Evolutionary conservation across 2,797 vertebrate species (phyloP).

Genomic region (Poeciliopsis gracilis): DNA sequence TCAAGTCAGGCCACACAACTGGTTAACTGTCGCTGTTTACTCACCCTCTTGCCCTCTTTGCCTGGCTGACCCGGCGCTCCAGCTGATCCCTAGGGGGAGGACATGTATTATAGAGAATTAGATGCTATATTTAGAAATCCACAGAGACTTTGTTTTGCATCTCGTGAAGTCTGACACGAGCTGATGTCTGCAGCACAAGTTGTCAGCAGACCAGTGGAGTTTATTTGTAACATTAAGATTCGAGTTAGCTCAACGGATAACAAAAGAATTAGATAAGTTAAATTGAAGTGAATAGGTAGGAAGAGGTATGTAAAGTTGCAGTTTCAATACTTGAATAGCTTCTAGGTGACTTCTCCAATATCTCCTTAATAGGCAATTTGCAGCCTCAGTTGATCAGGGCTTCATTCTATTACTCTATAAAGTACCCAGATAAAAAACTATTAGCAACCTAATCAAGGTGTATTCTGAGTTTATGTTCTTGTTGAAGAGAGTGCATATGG

Average conservation of each 20-base stretch:
- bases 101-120: conserved; percentile 47
- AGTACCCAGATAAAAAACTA: conserved; percentile 61
- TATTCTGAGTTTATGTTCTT: conserved; percentile 40
- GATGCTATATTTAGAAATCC: conserved; percentile 18
- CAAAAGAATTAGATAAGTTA: conserved; percentile 23
- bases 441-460: conserved; percentile 64
- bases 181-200: conserved; percentile 57
- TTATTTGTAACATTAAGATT: conserved; percentile 36
- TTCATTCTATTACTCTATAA: conserved; percentile 57
- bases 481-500: conserved; percentile 33
- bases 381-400: conserved; percentile 57
- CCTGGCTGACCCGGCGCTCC: conserved; percentile 87
- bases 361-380: conserved; percentile 64
- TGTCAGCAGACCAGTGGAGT: conserved; percentile 37
- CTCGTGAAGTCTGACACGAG: conserved; percentile 39
- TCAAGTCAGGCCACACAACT: conserved; percentile 61
- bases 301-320: conserved; percentile 23
- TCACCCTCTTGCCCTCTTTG: conserved; percentile 98
- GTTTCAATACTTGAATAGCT: conserved; percentile 41
- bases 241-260: not conserved
- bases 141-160: conserved; percentile 19
- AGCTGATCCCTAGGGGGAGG: conserved; percentile 79
- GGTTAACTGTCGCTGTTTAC: conserved; percentile 77
- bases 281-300: conserved; percentile 34
- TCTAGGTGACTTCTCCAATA: conserved; percentile 45